Conservation (phyloP, 2,797 vertebrate genomes). For the Microchirus variegatus region DNA sequence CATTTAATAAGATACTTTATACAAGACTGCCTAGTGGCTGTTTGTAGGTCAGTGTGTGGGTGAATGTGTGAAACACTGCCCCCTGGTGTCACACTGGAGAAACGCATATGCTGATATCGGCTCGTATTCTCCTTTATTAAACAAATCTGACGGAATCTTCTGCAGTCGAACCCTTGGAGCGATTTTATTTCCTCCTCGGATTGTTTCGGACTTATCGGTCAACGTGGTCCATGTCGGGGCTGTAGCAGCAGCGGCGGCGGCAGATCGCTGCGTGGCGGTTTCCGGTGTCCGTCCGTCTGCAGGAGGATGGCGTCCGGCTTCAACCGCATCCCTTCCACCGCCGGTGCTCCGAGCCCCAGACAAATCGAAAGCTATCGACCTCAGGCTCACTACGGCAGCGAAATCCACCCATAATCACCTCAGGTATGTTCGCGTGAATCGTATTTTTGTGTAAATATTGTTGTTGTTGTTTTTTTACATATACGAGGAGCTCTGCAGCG, state of each 20-base stretch:
- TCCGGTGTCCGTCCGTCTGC: conserved; percentile 79
- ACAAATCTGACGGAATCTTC: background rate
- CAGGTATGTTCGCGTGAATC: conserved; percentile 11
- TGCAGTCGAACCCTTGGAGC: too few relatives aligned
- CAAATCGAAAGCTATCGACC: conserved; percentile 32
- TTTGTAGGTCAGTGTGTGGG: background rate
- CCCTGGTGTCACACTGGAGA: conserved; percentile 13
- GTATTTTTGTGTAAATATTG: background rate
- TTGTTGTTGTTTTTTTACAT: conserved; percentile 2
- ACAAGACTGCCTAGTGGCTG: background rate
- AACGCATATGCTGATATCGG: background rate
- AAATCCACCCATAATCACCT: conserved; percentile 19
- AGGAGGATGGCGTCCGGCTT: conserved; percentile 78
- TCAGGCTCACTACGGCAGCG: conserved; percentile 5
- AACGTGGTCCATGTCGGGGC: conserved; percentile 8
- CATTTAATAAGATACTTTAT: too few relatives aligned
- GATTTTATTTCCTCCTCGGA: too few relatives aligned
- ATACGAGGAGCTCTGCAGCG: conserved; percentile 22
- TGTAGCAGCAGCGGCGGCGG: conserved; percentile 21
- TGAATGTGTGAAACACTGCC: background rate
- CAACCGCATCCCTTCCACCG: conserved; percentile 67
- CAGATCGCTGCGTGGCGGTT: conserved; percentile 66
- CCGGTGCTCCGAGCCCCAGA: conserved; percentile 54
- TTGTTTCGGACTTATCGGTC: background rate
- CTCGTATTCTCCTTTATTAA: conserved; percentile 29